These are phyloP conservation scores for Scomber scombrus DNA, from an alignment of 2,113 vertebrate genomes.

Conservation along the genomic window DNA sequence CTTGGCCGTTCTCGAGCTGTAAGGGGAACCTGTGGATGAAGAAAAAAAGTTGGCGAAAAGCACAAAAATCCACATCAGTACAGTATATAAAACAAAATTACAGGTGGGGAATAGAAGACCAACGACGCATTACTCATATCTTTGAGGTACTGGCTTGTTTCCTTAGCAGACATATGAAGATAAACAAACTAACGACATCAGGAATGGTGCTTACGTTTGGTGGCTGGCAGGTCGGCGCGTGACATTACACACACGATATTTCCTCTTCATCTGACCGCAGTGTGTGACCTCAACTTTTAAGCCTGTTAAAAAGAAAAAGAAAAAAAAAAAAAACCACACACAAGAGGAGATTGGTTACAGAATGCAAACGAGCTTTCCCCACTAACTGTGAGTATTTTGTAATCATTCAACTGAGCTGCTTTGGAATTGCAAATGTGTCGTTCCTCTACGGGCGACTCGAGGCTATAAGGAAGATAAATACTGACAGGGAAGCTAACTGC, in stretches of 20 bases:
- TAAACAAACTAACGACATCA: neutral
- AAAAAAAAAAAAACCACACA: neutral
- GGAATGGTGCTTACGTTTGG: conserved; percentile 90
- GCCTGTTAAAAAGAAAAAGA: conserved; percentile 82
- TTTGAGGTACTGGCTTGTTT: neutral
- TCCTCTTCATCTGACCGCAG: conserved; percentile 99
- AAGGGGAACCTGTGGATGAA: conserved; percentile 91
- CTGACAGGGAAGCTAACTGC: neutral
- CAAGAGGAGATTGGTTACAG: neutral
- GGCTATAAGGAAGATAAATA: neutral
- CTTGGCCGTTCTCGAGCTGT: conserved; percentile 98
- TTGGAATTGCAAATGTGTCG: neutral
- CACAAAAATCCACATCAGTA: neutral
- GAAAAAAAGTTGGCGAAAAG: neutral
- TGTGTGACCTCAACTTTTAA: conserved; percentile 99
- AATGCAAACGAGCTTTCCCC: neutral
- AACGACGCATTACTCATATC: neutral
- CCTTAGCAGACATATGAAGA: neutral
- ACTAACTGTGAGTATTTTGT: neutral
- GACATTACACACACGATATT: conserved; percentile 98
- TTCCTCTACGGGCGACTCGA: neutral
- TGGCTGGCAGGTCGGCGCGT: conserved; percentile 97
- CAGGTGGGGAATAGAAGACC: neutral
- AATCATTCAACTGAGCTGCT: neutral
- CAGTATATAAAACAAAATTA: neutral